Percentiles rank a stretch among this genome's conserved stretches.
Conservation (phyloP, 2,888 invertebrate genomes). For the Cataglyphis cursor region DNA sequence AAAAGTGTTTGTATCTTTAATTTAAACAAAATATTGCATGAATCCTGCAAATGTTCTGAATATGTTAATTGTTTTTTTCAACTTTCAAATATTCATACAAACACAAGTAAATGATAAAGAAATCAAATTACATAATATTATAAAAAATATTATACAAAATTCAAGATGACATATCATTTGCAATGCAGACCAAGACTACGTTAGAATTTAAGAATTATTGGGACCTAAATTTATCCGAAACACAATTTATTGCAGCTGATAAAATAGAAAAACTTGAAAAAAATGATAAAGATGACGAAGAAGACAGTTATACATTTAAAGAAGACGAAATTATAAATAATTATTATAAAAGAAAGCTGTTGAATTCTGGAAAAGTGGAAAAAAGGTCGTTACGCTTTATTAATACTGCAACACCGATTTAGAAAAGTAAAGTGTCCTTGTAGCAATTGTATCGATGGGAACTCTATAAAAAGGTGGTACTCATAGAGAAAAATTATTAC, state of each 20-base stretch:
- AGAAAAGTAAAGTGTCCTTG: not conserved
- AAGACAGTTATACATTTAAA: not conserved
- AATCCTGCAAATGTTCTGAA: too few relatives aligned
- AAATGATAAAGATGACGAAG: too few relatives aligned
- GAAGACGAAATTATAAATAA: not conserved
- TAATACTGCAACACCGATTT: not conserved
- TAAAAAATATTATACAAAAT: too few relatives aligned
- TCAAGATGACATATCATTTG: too few relatives aligned
- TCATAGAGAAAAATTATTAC: not conserved
- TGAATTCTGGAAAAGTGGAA: slow-evolving; percentile 1
- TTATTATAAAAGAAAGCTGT: slow-evolving; percentile 8
- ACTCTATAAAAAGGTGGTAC: not conserved
- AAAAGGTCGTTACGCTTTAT: not conserved
- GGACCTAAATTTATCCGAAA: not conserved
- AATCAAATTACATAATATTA: too few relatives aligned
- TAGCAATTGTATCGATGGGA: not conserved
- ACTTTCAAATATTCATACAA: too few relatives aligned
- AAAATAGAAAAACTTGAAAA: too few relatives aligned
- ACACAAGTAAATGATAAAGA: too few relatives aligned
- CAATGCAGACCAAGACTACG: too few relatives aligned
- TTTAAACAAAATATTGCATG: not conserved
- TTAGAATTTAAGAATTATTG: too few relatives aligned
- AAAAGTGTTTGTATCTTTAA: not conserved
- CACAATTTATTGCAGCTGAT: too few relatives aligned
- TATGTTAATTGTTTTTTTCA: too few relatives aligned